phyloP scores from a whole-genome alignment of 2,113 vertebrate genomes.

The Triplophysa dalaica region DNA sequence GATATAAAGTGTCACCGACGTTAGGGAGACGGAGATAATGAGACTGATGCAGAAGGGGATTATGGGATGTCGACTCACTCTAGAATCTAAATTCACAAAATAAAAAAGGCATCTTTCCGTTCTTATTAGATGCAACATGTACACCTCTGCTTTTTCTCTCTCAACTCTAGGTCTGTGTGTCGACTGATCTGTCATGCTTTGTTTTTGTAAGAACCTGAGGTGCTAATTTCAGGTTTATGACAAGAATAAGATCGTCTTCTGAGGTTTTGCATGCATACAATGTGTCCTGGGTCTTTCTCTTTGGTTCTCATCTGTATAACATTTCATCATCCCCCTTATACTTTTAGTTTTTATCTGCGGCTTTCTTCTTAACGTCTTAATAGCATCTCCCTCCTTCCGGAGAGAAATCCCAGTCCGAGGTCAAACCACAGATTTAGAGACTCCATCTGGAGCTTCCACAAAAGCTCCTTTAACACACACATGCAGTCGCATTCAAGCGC shows the following conservation, averaged over 20 bases:
- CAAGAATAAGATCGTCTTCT: background rate
- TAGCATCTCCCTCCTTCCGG: constrained; percentile 31
- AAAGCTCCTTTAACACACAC: constrained; percentile 59
- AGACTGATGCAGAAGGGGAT: background rate
- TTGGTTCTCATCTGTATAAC: background rate
- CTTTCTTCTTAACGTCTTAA: constrained; percentile 48
- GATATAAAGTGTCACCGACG: constrained; percentile 5
- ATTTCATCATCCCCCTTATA: background rate
- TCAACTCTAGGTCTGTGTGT: background rate
- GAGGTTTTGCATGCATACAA: background rate
- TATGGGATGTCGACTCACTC: background rate
- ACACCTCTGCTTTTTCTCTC: background rate
- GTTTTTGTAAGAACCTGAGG: background rate
- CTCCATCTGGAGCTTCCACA: constrained; percentile 63
- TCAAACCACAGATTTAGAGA: constrained; percentile 68
- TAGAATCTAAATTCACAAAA: constrained; percentile 1
- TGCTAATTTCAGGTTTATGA: constrained; percentile 19
- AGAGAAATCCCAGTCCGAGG: constrained; percentile 57
- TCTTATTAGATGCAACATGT: constrained; percentile 9
- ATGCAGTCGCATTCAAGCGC: background rate
- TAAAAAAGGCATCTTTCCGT: constrained; percentile 1
- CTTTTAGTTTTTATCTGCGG: constrained; percentile 1
- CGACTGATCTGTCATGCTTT: constrained; percentile 1
- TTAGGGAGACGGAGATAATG: constrained; percentile 10
- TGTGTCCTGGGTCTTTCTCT: background rate